Evolutionary conservation across 2,888 invertebrate species (phyloP).

Genomic region (Pseudococcus jackbeardsleyi): DNA sequence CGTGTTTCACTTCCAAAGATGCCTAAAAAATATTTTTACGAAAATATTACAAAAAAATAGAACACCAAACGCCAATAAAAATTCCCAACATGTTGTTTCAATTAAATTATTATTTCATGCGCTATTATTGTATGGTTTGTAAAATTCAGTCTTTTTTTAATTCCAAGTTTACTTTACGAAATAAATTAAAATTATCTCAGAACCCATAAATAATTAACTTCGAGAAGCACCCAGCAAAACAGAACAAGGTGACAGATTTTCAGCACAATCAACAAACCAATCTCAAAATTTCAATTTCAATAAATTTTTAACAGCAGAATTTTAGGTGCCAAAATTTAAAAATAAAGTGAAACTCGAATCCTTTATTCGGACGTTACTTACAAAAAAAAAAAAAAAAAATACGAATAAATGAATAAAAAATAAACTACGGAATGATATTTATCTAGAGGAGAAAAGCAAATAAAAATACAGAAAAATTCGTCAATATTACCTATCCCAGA

Average conservation of each 20-base stretch:
- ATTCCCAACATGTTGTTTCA: background rate
- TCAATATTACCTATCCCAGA: background rate
- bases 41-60: background rate
- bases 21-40: slow-evolving; percentile 73
- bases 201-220: too few species aligned
- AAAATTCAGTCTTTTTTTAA: background rate
- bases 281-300: background rate
- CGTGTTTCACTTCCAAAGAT: slow-evolving; percentile 82
- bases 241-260: too few species aligned
- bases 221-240: too few species aligned
- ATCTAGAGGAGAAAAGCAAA: background rate
- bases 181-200: too few species aligned
- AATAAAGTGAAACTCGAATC: background rate
- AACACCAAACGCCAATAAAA: background rate
- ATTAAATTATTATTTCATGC: background rate
- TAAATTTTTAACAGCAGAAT: background rate
- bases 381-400: background rate
- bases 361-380: background rate
- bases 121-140: background rate
- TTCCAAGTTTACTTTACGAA: too few species aligned
- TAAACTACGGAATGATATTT: background rate
- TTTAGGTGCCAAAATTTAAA: background rate
- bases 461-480: background rate
- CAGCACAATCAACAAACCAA: background rate
- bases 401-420: background rate